Evolutionary conservation across 1,140 invertebrate genomes (phyloP).

Genomic region (Lucilia sericata): DNA sequence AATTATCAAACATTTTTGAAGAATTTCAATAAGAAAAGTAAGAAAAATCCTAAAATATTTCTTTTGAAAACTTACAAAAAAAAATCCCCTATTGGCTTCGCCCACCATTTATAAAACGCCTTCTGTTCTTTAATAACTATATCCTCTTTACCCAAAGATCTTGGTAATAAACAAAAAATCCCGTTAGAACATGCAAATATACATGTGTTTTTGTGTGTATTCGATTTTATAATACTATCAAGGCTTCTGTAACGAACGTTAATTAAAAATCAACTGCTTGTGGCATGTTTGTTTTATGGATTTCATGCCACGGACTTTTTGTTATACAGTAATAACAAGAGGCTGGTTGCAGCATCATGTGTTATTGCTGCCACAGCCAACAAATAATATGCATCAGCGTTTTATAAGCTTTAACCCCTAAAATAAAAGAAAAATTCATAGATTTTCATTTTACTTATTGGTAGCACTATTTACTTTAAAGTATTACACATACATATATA

Average conservation of each 20-base stretch:
- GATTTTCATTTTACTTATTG: no score
- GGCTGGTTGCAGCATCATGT: background rate
- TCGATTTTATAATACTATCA: background rate
- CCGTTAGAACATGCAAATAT: background rate
- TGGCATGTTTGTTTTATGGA: slow-evolving; percentile 26
- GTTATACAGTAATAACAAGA: background rate
- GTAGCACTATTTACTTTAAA: background rate
- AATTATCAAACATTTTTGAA: no score
- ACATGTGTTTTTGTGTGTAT: background rate
- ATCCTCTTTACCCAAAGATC: background rate
- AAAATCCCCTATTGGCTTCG: background rate
- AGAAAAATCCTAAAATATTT: no score
- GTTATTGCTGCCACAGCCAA: background rate
- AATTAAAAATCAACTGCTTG: slow-evolving; percentile 29
- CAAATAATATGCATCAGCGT: slow-evolving; percentile 24
- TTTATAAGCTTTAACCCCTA: slow-evolving; percentile 18
- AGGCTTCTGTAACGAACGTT: background rate
- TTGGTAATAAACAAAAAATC: background rate
- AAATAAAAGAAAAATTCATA: background rate
- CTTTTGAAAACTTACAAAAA: no score
- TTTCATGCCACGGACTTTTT: slow-evolving; percentile 19
- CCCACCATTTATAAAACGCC: background rate
- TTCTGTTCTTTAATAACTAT: background rate
- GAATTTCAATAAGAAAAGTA: no score
- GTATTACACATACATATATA: no score